Evolutionary conservation across 2,888 invertebrate species (phyloP), one percentile per base, ranked within the genome.

Genomic region (Alitta virens): DNA sequence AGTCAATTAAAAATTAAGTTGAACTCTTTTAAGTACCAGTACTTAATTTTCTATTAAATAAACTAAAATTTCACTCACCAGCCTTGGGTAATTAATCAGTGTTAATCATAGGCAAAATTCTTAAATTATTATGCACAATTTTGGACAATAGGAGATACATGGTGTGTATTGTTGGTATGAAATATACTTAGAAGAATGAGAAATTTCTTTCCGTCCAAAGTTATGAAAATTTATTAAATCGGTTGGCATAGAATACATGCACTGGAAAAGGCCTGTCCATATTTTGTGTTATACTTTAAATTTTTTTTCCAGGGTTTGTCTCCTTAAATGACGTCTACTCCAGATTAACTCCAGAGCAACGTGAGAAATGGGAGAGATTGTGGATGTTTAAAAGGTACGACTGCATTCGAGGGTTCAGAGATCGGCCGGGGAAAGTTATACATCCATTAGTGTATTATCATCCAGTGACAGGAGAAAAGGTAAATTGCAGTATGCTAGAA

Each of bases 371-470:
- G 76, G 73, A 76, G 50, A 62, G 74, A 24, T 64, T 77, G 14
- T 76, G 72, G 72, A 73, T 76, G 71, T 57, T 75, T 23, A 60
- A 60, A 56, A 60, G 38, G 12, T 63, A 50, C 56, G 60, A 63
- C 40, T 21, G 52, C 3, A 63, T 63, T 38, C 60, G 59, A 1
- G 63, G 63, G 2, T 50, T 25, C 2, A 71, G 72, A 51, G 73
- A 76, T 56, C 60, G 71, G 24, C 63, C 71, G 12, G 62, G 51
- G 2, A 62, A 55, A 9, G 50, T 70, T 5, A 56, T 71, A 9
- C 75, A 77, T 43, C 77, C 77, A 12, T 62, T 77, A 2, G 71
- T 76, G 50, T 76, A 77, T 57, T 63, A 71, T 3, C 77, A 77
- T 58, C 77, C 77, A 25, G 72, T 72, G 26, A 76, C 77, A n/a